Conservation (phyloP, 2,888 invertebrate genomes). For the Lepidochrysops patricia region DNA sequence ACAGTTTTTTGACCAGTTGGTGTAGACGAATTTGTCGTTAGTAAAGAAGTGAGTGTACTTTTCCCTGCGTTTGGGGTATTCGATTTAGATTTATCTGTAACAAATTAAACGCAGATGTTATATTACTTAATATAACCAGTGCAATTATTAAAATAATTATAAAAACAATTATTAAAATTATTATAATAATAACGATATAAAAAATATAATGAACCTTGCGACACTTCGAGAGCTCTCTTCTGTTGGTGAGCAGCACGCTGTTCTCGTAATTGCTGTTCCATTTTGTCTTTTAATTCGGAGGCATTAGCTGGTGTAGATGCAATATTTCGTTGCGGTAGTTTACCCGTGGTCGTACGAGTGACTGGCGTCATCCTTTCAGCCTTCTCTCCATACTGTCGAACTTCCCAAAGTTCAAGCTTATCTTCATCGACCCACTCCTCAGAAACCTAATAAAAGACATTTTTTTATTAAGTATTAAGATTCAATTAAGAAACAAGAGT, state of each 20-base stretch:
- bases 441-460: slow-evolving; percentile 70
- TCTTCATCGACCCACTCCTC: slow-evolving; percentile 98
- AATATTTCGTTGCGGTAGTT: slow-evolving; percentile 65
- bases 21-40: slow-evolving; percentile 66
- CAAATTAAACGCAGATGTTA: not conserved
- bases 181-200: not conserved
- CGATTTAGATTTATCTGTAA: slow-evolving; percentile 54
- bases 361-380: slow-evolving; percentile 83
- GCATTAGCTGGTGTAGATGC: slow-evolving; percentile 75
- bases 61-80: slow-evolving; percentile 73
- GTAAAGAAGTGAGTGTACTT: slow-evolving; percentile 78
- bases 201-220: slow-evolving; percentile 64
- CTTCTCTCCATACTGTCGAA: slow-evolving; percentile 91
- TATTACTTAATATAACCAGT: not conserved
- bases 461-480: not conserved
- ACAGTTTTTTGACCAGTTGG: slow-evolving; percentile 78
- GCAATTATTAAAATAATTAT: not conserved
- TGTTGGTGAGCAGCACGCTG: slow-evolving; percentile 93
- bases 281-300: slow-evolving; percentile 89
- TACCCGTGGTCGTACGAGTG: slow-evolving; percentile 87
- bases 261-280: slow-evolving; percentile 91
- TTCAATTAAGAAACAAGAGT: too few species aligned
- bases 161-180: too few species aligned
- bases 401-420: slow-evolving; percentile 96
- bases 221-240: slow-evolving; percentile 82